A percentile compares a stretch with the other conserved stretches of the same genome.
These are phyloP conservation scores for Atherinosoma microstoma DNA, from an alignment of 2,797 vertebrate species.

Conservation along the genomic window DNA sequence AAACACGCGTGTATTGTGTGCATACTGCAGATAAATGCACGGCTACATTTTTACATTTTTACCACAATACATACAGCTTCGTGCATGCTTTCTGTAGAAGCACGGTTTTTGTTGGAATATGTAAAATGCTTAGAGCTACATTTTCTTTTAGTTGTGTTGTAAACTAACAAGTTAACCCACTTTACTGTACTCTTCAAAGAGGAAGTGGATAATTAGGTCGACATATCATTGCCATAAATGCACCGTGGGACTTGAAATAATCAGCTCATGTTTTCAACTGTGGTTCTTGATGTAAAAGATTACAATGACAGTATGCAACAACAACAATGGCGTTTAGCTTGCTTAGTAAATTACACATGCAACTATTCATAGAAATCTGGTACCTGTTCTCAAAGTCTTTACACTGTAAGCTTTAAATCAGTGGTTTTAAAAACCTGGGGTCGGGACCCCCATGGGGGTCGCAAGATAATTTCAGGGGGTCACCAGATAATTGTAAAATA, in stretches of 20 bases:
- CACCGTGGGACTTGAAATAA: slow-evolving; percentile 10
- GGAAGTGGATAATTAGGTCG: slow-evolving; percentile 19
- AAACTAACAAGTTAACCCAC: slow-evolving; percentile 3
- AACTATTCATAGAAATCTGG: not conserved
- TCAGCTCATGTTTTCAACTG: slow-evolving; percentile 8
- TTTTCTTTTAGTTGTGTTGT: slow-evolving; percentile 16
- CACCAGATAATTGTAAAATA: too few species aligned
- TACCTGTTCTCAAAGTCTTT: not conserved
- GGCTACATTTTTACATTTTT: not conserved
- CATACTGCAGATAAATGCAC: not conserved
- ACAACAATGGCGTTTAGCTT: not conserved
- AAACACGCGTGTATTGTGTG: not conserved
- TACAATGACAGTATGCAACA: not conserved
- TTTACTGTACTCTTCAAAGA: slow-evolving; percentile 25
- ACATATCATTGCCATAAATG: slow-evolving; percentile 8
- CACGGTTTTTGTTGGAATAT: not conserved
- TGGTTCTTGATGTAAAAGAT: not conserved
- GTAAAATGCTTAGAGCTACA: not conserved
- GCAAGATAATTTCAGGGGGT: too few species aligned
- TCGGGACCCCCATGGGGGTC: too few species aligned
- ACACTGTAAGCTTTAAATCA: too few species aligned
- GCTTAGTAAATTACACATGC: not conserved
- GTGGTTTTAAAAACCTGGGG: too few species aligned
- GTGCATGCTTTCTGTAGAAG: not conserved
- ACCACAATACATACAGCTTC: not conserved